Conservation (phyloP, 2,888 invertebrate genomes). For the Argyra leucocephala region DNA sequence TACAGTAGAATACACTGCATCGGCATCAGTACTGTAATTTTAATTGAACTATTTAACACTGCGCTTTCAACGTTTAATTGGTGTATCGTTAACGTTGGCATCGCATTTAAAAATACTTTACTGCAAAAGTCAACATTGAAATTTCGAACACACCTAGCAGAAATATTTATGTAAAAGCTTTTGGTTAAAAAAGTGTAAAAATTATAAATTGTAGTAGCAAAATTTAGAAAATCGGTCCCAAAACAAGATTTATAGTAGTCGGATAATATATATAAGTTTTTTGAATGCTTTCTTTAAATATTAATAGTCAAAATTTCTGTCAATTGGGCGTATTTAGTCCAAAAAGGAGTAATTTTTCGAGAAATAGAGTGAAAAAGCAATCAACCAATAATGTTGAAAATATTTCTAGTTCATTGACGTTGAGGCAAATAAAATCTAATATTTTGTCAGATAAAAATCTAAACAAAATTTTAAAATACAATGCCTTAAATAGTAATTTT, state of each 20-base stretch:
- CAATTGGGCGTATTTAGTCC: constrained; percentile 18
- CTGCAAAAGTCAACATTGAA: too few species aligned
- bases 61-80: too few species aligned
- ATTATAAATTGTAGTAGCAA: too few species aligned
- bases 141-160: too few species aligned
- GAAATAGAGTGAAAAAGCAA: constrained; percentile 15
- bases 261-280: neutral
- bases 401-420: neutral
- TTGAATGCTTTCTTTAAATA: neutral
- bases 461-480: constrained; percentile 9
- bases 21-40: too few species aligned
- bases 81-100: too few species aligned
- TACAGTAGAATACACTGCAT: too few species aligned
- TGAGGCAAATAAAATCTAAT: neutral
- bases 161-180: too few species aligned
- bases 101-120: too few species aligned
- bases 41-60: too few species aligned
- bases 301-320: constrained; percentile 16
- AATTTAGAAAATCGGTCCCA: too few species aligned
- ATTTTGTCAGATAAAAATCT: constrained; percentile 13
- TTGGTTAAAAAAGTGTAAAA: too few species aligned
- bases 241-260: neutral
- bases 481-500: constrained; percentile 16
- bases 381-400: neutral
- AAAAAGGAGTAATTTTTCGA: constrained; percentile 20